These are phyloP conservation scores for Drosophila mimetica DNA, from an alignment of 2,888 invertebrate genomes.

Conservation along the genomic window DNA sequence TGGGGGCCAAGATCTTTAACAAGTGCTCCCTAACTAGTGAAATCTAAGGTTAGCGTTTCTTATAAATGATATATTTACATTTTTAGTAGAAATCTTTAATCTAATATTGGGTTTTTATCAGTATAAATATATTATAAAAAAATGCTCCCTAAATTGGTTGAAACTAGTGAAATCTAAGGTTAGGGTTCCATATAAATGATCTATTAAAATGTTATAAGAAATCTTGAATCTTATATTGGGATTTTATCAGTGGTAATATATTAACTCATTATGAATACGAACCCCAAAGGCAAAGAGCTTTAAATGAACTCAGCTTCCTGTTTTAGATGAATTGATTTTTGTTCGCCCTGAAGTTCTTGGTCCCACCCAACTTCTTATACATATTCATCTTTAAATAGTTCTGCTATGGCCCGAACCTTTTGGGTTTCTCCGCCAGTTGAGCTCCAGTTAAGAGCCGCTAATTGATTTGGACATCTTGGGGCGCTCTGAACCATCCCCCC, in stretches of 20 bases:
- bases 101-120: no score
- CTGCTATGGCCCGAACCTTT: constrained; percentile 1
- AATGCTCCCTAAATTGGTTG: not conserved
- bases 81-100: no score
- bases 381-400: constrained; percentile 27
- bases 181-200: no score
- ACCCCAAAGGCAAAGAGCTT: no score
- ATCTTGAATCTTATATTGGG: no score
- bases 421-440: constrained; percentile 40
- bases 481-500: not conserved
- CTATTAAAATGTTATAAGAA: no score
- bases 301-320: not conserved
- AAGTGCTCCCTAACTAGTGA: not conserved
- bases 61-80: no score
- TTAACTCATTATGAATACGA: no score
- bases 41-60: not conserved
- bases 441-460: constrained; percentile 50
- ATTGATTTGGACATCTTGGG: constrained; percentile 44
- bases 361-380: not conserved
- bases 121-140: no score
- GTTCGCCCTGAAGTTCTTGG: no score
- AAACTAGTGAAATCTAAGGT: not conserved
- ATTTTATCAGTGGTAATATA: no score
- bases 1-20: not conserved
- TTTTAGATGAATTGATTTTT: not conserved